Evolutionary conservation across 2,797 vertebrate genomes (phyloP).

Genomic region (Chromis chromis): DNA sequence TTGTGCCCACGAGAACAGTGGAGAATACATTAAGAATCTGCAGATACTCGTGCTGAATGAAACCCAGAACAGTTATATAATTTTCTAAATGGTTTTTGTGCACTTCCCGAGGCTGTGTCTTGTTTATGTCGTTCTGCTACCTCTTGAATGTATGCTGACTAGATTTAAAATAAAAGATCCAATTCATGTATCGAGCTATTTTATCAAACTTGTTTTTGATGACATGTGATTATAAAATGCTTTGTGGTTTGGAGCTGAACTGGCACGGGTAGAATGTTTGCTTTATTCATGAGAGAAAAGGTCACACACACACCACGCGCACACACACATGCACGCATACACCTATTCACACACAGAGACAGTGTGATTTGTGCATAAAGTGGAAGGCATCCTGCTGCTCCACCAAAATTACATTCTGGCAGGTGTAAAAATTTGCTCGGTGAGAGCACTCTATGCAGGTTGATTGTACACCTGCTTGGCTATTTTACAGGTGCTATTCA

Average conservation of each 20-base stretch:
- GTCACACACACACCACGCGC: slow-evolving; percentile 21
- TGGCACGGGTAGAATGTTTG: slow-evolving; percentile 14
- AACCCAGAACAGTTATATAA: slow-evolving; percentile 1
- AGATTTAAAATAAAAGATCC: not conserved
- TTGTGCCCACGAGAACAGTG: slow-evolving; percentile 10
- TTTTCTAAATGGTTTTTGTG: not conserved
- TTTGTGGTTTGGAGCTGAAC: not conserved
- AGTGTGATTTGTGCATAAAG: slow-evolving; percentile 61
- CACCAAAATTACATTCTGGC: slow-evolving; percentile 75
- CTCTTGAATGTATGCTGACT: not conserved
- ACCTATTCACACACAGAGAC: slow-evolving; percentile 25
- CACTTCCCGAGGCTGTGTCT: not conserved
- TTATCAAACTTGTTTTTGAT: not conserved
- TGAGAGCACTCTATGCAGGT: slow-evolving; percentile 55
- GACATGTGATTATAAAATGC: not conserved
- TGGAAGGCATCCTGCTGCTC: slow-evolving; percentile 61
- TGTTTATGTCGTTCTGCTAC: not conserved
- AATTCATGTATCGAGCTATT: not conserved
- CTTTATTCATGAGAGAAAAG: slow-evolving; percentile 26
- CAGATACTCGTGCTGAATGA: slow-evolving; percentile 17
- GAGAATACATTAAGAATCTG: slow-evolving; percentile 20
- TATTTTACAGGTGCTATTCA: slow-evolving; percentile 68
- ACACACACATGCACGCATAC: slow-evolving; percentile 29
- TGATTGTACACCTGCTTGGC: slow-evolving; percentile 73
- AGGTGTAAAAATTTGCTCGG: slow-evolving; percentile 72